Evolutionary conservation across 2,113 vertebrate genomes (phyloP).

Genomic region (Manacus vitellinus): DNA sequence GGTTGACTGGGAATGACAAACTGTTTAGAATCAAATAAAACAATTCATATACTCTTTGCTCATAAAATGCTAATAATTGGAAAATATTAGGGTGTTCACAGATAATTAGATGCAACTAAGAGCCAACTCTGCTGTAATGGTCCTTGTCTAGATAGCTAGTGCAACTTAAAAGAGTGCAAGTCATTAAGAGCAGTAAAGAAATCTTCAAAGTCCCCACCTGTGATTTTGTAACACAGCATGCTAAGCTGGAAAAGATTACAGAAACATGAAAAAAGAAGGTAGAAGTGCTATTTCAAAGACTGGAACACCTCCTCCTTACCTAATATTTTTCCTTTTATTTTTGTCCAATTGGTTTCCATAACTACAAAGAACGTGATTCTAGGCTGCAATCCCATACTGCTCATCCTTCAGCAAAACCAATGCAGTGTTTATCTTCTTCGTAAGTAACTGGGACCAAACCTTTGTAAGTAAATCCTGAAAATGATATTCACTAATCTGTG

Average conservation of each 20-base stretch:
- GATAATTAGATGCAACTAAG: neutral
- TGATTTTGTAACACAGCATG: neutral
- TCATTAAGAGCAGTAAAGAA: neutral
- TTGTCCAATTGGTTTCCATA: conserved; percentile 1
- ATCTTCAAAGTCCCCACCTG: neutral
- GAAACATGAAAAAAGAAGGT: neutral
- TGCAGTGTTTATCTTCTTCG: neutral
- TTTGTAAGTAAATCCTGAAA: neutral
- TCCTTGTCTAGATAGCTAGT: neutral
- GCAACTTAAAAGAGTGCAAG: neutral
- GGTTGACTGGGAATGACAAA: neutral
- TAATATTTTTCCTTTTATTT: neutral
- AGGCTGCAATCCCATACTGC: neutral
- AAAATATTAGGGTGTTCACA: neutral
- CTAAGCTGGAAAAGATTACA: neutral
- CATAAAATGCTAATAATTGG: neutral
- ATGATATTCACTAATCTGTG: neutral
- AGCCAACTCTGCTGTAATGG: neutral
- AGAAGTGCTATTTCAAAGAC: neutral
- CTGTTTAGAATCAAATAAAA: neutral
- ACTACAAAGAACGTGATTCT: neutral
- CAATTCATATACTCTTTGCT: neutral
- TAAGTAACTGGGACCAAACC: neutral
- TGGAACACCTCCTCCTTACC: neutral
- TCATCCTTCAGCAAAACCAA: neutral